Percentiles rank a stretch among this genome's conserved stretches.
Conservation (phyloP, 2,888 invertebrate genomes). For the Dryococelus australis region DNA sequence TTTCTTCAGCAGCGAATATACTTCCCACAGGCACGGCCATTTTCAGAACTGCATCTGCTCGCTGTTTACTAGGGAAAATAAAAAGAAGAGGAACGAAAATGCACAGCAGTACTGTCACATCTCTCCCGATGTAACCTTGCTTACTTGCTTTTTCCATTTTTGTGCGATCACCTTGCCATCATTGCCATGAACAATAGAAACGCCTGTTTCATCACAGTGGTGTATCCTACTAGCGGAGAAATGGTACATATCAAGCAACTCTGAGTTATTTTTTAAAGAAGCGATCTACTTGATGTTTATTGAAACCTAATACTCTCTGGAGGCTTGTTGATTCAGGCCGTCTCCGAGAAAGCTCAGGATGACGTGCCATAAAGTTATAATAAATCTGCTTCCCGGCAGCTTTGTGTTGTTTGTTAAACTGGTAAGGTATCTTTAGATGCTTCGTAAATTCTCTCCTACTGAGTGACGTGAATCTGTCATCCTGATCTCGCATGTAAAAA, state of each 20-base stretch:
- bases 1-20: too few relatives aligned
- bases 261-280: background rate
- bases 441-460: too few relatives aligned
- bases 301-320: background rate
- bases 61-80: background rate
- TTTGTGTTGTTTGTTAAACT: too few relatives aligned
- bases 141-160: background rate
- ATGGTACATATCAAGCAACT: background rate
- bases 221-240: background rate
- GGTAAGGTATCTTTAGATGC: too few relatives aligned
- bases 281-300: background rate
- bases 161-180: constrained; percentile 18
- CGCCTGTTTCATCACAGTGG: constrained; percentile 12
- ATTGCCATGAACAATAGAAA: too few relatives aligned
- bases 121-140: background rate
- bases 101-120: background rate
- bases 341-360: too few relatives aligned
- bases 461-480: too few relatives aligned
- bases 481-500: too few relatives aligned
- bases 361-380: too few relatives aligned
- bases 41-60: background rate
- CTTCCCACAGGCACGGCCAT: too few relatives aligned
- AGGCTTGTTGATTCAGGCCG: background rate
- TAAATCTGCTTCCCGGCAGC: too few relatives aligned
- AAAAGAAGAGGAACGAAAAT: background rate